Base-by-base conservation (phyloP, 2,888 invertebrate species). In the Minunthozetes semirufus region DNA sequence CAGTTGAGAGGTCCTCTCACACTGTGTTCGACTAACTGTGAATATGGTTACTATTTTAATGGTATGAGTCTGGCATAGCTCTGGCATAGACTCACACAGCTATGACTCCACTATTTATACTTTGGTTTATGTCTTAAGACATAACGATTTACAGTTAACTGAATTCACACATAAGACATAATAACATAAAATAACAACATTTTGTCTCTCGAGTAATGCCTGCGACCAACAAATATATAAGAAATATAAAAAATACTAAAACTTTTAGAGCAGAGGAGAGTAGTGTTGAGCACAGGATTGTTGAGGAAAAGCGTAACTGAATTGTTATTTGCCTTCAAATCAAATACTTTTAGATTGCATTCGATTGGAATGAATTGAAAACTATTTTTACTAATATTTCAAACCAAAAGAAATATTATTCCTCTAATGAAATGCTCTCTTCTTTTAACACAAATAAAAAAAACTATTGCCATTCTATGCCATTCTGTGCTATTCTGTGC, bases 41-140 rank as follows among this genome's bases (percentile, higher is more conserved):
- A 68, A 68, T 68, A 68, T 68, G n/a, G 19, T 29, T 38, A 38
- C 68, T 68, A 68, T 68, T 68, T 68, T 68, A 46, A 68, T 68
- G 68, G 68, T 42, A 68, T 13, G 15, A 68, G 46, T 15, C 46
- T 68, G 19, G 8, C 17, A 46, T 46, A 63, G 6, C 2, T 17
- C 9, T 17, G 17, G 17, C 17, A 11, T 4, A n/a, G 53, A 19
- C 8, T n/a, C 53, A 19, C 8, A 8, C 8, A 19, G n/a, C 19
- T 19, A 3, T 25, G 56, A 56, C 19, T 22, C 6, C 22, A 56
- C 56, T 68, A 68, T 68, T 42, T 68, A 68, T 68, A 68, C 22
- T 42, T 68, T 68, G 68, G 42, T 68, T 68, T 68, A 68, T 68
- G 42, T 68, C 68, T 68, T 46, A 68, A 68, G 68, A 68, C 68